A percentile compares a stretch with the other conserved stretches of the same genome.
These are phyloP conservation scores for Tethya wilhelma DNA, from an alignment of 37 sponge, comb jelly and placozoan species.

Conservation along the genomic window DNA sequence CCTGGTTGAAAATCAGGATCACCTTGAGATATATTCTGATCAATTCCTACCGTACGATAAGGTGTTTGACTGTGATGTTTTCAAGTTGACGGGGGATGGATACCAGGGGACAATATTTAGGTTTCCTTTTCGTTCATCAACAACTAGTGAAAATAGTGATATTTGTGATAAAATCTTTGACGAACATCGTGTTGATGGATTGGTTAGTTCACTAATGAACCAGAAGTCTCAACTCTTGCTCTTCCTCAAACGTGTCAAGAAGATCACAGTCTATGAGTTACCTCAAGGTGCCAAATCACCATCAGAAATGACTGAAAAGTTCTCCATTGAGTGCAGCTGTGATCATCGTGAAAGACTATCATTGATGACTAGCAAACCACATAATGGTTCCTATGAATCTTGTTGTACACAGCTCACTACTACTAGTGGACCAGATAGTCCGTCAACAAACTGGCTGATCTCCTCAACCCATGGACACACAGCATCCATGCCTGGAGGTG, in stretches of 20 bases:
- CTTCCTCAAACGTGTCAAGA: constrained; percentile 58
- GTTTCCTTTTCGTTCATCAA: constrained; percentile 63
- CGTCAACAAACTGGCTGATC: no score
- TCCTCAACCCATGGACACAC: no score
- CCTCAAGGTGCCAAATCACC: no score
- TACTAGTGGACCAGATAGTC: no score
- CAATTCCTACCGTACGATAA: constrained; percentile 77
- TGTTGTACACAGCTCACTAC: no score
- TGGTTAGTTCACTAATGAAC: constrained; percentile 15
- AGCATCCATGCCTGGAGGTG: no score
- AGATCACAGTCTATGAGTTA: constrained; percentile 55
- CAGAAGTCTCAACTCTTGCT: constrained; percentile 46
- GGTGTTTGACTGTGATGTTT: constrained; percentile 72
- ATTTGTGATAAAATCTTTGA: constrained; percentile 34
- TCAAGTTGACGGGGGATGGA: constrained; percentile 18
- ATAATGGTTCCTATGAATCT: no score
- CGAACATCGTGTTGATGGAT: not conserved
- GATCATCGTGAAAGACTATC: no score
- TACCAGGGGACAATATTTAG: constrained; percentile 82
- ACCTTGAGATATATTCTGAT: constrained; percentile 42
- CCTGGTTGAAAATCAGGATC: constrained; percentile 32
- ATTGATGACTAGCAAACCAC: no score
- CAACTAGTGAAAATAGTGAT: constrained; percentile 20
- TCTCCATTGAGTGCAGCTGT: no score
- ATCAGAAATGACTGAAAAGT: no score